Evolutionary conservation across 2,797 vertebrate species (phyloP), one percentile per base, ranked within the genome.

Genomic region (Acipenser ruthenus): DNA sequence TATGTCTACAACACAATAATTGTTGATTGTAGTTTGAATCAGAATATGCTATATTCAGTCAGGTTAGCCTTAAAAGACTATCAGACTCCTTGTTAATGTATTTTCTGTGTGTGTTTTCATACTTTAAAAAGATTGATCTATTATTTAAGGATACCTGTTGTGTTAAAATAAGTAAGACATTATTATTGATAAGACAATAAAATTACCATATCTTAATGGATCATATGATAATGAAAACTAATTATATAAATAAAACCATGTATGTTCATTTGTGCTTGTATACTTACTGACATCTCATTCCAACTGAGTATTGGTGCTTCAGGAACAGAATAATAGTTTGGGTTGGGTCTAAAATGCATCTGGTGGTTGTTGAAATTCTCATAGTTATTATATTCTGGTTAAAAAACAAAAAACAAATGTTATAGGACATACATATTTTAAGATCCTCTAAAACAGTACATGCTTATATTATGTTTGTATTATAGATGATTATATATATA

Each of bases 221-320:
- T 13, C n/a, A 15, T 15, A 37, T 62, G 23, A 15, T 15, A 62
- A 6, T 62, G 60, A 37, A 62, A 15, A 37, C 6, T 15, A 62
- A 13, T 10, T 10, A 15, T 62, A 62, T 37, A 37, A 37, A 37
- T 37, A 37, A 37, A 37, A 37, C 23, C 23, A 37, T 37, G 23
- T 37, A 37, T 37, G 23, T 37, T 37, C 23, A 18, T 18, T 8
- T 6, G 37, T 60, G 6, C 8, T 50, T 50, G 15, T 13, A 47
- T 59, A 78, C 93, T 92, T 79, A 98, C 95, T 49, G 84, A 13
- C 10, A 79, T 11, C 1, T 90, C 89, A 51, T 77, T 90, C 92
- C 93, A 96, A 60, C 86, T 89, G 1, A 83, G 91, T 1, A 60
- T 69, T 4, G 86, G 72, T 3, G 78, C 75, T 15, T 91, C 91